Conservation (phyloP, 2,113 vertebrate genomes). For the Sterna hirundo region DNA sequence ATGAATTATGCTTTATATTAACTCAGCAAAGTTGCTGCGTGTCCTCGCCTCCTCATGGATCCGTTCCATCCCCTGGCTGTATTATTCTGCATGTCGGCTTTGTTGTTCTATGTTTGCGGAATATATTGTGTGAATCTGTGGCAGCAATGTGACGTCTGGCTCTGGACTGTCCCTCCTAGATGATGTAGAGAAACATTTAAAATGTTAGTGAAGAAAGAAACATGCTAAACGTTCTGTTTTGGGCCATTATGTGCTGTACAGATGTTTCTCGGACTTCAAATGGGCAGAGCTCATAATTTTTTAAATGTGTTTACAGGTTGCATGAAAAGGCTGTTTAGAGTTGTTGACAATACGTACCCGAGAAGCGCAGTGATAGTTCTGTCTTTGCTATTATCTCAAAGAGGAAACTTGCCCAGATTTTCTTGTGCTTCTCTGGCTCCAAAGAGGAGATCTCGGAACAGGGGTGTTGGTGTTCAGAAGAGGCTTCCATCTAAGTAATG, state of each 20-base stretch:
- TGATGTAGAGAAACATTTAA: not conserved
- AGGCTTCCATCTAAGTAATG: not conserved
- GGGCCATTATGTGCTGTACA: not conserved
- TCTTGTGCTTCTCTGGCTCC: not conserved
- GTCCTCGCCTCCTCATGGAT: not conserved
- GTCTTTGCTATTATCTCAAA: not conserved
- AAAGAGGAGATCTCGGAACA: not conserved
- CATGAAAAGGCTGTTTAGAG: not conserved
- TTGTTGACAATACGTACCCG: not conserved
- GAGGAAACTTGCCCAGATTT: not conserved
- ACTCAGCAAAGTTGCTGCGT: not conserved
- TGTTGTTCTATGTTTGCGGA: not conserved
- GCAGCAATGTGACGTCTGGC: not conserved
- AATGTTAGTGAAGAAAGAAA: not conserved
- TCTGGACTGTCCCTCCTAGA: not conserved
- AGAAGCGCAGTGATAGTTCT: not conserved
- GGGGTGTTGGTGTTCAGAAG: not conserved
- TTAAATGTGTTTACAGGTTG: not conserved
- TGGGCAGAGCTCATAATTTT: constrained; percentile 4
- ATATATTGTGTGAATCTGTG: not conserved
- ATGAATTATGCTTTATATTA: not conserved
- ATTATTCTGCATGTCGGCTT: not conserved
- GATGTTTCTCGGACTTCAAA: not conserved
- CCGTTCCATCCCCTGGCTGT: not conserved
- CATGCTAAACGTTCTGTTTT: not conserved